Evolutionary conservation across 2,797 vertebrate species (phyloP).

Genomic region (Pristis pectinata): DNA sequence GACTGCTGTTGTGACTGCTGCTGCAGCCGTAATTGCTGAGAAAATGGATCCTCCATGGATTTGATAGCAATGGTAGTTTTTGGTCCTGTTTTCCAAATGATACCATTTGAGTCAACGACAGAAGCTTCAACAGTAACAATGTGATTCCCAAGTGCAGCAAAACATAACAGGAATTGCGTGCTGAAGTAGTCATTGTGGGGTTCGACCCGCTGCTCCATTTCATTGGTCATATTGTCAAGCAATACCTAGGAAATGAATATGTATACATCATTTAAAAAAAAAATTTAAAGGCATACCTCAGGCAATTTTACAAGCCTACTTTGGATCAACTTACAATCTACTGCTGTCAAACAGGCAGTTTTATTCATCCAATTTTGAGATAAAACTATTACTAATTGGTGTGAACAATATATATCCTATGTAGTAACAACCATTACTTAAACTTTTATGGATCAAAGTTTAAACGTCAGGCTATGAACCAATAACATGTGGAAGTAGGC

Average conservation of each 20-base stretch:
- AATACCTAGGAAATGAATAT: constrained; percentile 61
- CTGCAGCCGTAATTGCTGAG: constrained; percentile 88
- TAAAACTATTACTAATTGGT: background rate
- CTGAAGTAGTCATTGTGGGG: constrained; percentile 99
- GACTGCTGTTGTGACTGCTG: constrained; percentile 61
- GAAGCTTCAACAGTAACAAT: constrained; percentile 88
- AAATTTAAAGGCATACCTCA: background rate
- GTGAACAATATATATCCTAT: background rate
- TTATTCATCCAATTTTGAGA: background rate
- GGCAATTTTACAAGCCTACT: too few relatives aligned
- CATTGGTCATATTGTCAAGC: constrained; percentile 78
- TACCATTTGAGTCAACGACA: constrained; percentile 83
- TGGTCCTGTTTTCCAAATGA: constrained; percentile 91
- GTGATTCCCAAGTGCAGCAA: constrained; percentile 82
- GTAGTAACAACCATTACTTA: too few relatives aligned
- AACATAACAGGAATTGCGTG: constrained; percentile 92
- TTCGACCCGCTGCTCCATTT: constrained; percentile 91
- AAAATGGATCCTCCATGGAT: constrained; percentile 89
- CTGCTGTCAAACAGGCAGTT: background rate
- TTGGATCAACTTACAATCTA: too few relatives aligned
- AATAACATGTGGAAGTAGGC: too few relatives aligned
- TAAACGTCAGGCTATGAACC: background rate
- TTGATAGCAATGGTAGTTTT: constrained; percentile 85
- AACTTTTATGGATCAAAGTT: background rate
- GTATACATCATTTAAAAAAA: too few relatives aligned